Base-by-base conservation (phyloP, 1,140 invertebrate genomes). In the Nasonia vitripennis region DNA sequence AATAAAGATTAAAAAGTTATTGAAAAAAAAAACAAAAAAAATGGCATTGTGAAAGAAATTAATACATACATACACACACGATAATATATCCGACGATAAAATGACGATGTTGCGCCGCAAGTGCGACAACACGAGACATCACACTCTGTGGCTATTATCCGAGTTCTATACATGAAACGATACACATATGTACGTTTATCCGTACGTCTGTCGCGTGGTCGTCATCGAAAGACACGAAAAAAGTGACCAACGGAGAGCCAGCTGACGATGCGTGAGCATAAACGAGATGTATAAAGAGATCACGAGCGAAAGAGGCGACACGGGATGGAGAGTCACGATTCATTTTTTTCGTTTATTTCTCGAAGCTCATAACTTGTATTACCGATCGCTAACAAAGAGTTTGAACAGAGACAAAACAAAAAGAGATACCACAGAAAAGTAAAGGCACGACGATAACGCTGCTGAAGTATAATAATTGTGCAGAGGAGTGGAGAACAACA, bases 1-100 rank as follows among this genome's bases (percentile, higher is more conserved):
- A 83, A 87, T 84, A 87, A 87, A 87, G 77, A 75, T 81, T 86
- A 81, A 84, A 87, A 84, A 71, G 20, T 45, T 17, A 75, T 80
- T 85, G 31, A 85, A 77, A 78, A 87, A 83, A 86, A 75, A 80
- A 88, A 86, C 0, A 79, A 79, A 85, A 81, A 41, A 80, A 51
- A 78, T 78, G 48, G 14, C 27, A 41, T 83, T 84, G 9, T 31
- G 11, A 51, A 79, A 41, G 23, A 75, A 62, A 67, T 80, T 62
- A 80, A 85, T 85, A 75, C 48, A 83, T 31, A 70, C 37, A 75
- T 27, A 41, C 45, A 78, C 45, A 78, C 75, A 51, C 41, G n/a
- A 68, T 74, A 74, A 62, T 45, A 62, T 51, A 51, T 62, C 20
- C 55, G 55, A 62, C 55, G 55, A 62, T 62, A 62, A 27, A 27